Evolutionary conservation across 2,113 vertebrate genomes (phyloP).

Genomic region (Leucopsar rothschildi): DNA sequence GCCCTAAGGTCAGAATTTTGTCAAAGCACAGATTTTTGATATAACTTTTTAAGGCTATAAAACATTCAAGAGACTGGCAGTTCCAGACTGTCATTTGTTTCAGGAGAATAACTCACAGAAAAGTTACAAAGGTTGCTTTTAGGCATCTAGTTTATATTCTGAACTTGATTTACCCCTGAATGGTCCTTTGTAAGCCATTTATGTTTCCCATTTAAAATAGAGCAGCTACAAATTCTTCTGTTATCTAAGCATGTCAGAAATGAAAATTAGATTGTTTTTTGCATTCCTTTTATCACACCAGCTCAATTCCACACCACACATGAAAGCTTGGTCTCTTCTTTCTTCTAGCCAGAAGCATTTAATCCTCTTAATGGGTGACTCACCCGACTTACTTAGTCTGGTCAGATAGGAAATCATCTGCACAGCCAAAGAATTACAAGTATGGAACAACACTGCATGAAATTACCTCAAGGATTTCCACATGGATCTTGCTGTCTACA

Average conservation of each 20-base stretch:
- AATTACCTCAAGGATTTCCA: constrained; percentile 55
- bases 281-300: neutral
- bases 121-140: neutral
- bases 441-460: constrained; percentile 13
- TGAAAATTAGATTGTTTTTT: constrained; percentile 7
- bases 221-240: neutral
- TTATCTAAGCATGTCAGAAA: constrained; percentile 46
- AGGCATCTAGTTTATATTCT: neutral
- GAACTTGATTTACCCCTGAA: neutral
- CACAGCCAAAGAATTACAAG: constrained; percentile 25
- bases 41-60: neutral
- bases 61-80: neutral
- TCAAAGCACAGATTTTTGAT: neutral
- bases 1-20: neutral
- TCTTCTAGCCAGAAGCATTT: constrained; percentile 18
- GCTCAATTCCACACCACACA: neutral
- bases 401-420: constrained; percentile 40
- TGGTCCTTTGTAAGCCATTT: neutral
- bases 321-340: constrained; percentile 18
- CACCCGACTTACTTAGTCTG: neutral
- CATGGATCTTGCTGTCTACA: neutral
- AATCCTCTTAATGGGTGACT: constrained; percentile 55
- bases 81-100: neutral
- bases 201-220: neutral
- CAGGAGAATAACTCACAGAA: neutral